These are phyloP conservation scores for Drosophila rubida DNA, from an alignment of 2,888 invertebrate species.

Conservation along the genomic window DNA sequence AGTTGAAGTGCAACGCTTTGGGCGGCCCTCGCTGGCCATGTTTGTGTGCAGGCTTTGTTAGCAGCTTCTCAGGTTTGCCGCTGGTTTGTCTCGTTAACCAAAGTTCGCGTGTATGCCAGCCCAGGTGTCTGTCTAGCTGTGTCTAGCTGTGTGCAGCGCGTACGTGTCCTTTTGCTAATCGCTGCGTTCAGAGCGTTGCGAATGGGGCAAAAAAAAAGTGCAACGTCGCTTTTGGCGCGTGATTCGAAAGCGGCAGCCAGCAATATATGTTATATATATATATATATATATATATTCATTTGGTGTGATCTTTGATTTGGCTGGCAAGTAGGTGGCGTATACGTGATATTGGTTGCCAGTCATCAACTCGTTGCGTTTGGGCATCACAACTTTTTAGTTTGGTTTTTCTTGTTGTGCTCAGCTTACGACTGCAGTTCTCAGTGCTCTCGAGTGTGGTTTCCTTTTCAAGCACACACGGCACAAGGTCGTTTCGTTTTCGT, in stretches of 20 bases:
- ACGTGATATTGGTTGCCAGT: conserved; percentile 35
- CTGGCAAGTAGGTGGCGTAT: conserved; percentile 17
- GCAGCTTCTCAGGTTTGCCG: conserved; percentile 47
- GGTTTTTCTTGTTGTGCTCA: not conserved
- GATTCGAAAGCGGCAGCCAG: conserved; percentile 30
- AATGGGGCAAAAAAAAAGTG: conserved; percentile 46
- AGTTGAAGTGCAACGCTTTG: too few species aligned
- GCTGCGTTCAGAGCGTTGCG: conserved; percentile 61
- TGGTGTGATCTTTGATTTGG: conserved; percentile 42
- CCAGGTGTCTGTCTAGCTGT: conserved; percentile 7
- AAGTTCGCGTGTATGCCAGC: conserved; percentile 33
- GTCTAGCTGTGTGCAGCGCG: conserved; percentile 13
- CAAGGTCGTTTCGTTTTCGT: conserved; percentile 6
- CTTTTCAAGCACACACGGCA: conserved; percentile 10
- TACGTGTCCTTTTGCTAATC: conserved; percentile 80
- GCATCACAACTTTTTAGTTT: conserved; percentile 8
- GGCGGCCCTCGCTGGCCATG: conserved; percentile 11
- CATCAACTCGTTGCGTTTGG: conserved; percentile 1
- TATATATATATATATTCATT: not conserved
- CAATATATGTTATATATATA: too few species aligned
- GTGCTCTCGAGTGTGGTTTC: conserved; percentile 19
- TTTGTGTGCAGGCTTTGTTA: conserved; percentile 9
- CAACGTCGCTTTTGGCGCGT: conserved; percentile 57
- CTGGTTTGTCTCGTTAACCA: conserved; percentile 64
- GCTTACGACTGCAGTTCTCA: conserved; percentile 4